Base-by-base conservation (phyloP, 1,140 invertebrate genomes). In the Physella acuta region DNA sequence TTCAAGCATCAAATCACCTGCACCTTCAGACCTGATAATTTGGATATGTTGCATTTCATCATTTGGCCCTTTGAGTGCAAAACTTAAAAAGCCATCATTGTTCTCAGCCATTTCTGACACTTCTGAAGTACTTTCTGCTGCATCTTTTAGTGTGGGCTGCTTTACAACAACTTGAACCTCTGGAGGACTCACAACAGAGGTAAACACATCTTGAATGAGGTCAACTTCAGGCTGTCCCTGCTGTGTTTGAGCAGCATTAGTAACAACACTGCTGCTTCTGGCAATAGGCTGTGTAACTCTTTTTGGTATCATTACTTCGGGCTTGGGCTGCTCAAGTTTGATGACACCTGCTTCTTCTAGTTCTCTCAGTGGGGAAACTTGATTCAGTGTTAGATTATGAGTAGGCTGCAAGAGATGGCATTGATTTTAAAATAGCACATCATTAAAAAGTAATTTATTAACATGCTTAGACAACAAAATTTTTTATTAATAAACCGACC, bases 31-130 rank as follows among this genome's bases (percentile, higher is more conserved):
- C 31, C 39, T 53, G 17, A 68, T 44, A 55, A 68, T 68, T 39
- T 68, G 66, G 39, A 68, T 68, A 39, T 68, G 66, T 28, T 68
- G 66, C 66, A 68, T 30, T 26, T 68, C 66, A 49, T 68, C 30
- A 51, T 68, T 68, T 26, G 66, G 56, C 16, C 56, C 66, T 36
- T 68, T 68, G 51, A 68, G 60, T 1, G 66, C 66, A 49, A 68
- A 39, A 24, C 55, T 68, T 20, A 60, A 49, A 1, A 26, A 44
- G 20, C 56, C 56, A 30, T 68, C 66, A 17, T 59, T 68, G n/a
- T 60, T 68, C n/a, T 58, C 55, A 33, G 55, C 33, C n/a, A 68
- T 59, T 14, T 58, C 55, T 17, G 66, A 60, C 56, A 68, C 39
- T 3, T 37, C 56, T 0, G 34, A 3, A 31, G 28, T 37, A 11